phyloP scores from a whole-genome alignment of 1,140 invertebrate species.

The Lysiphlebus fabarum region DNA sequence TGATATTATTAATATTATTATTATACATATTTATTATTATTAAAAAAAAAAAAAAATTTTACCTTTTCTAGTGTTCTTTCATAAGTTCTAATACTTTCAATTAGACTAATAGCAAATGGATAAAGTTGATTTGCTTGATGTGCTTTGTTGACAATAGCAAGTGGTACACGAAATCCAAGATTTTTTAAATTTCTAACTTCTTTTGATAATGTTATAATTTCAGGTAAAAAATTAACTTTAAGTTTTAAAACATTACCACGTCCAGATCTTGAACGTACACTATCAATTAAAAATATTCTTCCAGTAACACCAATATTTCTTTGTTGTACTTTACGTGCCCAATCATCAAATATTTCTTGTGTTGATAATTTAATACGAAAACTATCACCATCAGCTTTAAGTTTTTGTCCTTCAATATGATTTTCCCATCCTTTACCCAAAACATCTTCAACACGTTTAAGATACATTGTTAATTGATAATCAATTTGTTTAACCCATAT shows the following conservation, averaged over 20 bases:
- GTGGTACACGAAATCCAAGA: conserved; percentile 92
- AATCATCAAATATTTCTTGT: conserved; percentile 96
- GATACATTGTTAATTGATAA: conserved; percentile 93
- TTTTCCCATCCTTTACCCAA: conserved; percentile 98
- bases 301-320: conserved; percentile 91
- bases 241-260: conserved; percentile 88
- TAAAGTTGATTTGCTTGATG: conserved; percentile 98
- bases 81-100: conserved; percentile 96
- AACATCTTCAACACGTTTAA: conserved; percentile 95
- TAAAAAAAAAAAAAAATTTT: conserved; percentile 38
- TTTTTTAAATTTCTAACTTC: conserved; percentile 97
- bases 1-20: no score
- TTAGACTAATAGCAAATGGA: conserved; percentile 97
- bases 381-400: conserved; percentile 97
- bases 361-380: conserved; percentile 95
- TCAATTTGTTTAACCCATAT: conserved; percentile 99
- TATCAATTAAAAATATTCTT: conserved; percentile 93
- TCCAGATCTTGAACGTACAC: conserved; percentile 73
- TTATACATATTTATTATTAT: neutral
- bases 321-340: conserved; percentile 92
- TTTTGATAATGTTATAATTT: conserved; percentile 97
- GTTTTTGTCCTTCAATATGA: conserved; percentile 97
- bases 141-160: conserved; percentile 98
- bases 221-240: conserved; percentile 95
- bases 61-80: conserved; percentile 96